Evolutionary conservation across 92 coral and sea anemone genomes (phyloP).

Genomic region (Paramuricea clavata): DNA sequence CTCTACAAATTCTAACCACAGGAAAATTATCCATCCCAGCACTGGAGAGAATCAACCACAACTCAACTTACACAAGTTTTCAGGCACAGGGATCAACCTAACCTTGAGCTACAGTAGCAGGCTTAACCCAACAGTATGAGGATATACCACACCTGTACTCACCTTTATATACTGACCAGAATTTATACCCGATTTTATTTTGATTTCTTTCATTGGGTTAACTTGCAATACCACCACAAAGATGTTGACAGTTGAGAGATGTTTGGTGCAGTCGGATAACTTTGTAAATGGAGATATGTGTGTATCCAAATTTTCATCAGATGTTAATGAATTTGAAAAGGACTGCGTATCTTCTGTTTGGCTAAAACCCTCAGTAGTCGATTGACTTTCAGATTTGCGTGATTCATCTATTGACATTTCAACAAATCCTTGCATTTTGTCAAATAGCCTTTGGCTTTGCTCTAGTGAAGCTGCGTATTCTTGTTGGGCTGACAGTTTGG

Average conservation of each 20-base stretch:
- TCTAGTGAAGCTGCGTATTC: conserved; percentile 72
- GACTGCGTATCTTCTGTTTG: background rate
- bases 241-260: conserved; percentile 67
- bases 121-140: no score
- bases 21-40: no score
- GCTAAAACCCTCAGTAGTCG: background rate
- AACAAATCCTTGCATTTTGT: conserved; percentile 29
- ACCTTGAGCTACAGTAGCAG: no score
- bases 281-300: conserved; percentile 10
- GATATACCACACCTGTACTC: conserved; percentile 13
- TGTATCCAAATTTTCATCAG: background rate
- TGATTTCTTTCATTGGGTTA: conserved; percentile 82
- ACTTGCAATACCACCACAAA: conserved; percentile 86
- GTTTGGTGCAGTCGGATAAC: conserved; percentile 67
- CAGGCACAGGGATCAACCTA: no score
- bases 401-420: conserved; percentile 5
- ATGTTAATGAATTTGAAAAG: background rate
- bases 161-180: conserved; percentile 71
- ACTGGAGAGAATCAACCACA: no score
- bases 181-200: conserved; percentile 77
- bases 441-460: conserved; percentile 72
- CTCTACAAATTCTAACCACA: no score
- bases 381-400: background rate
- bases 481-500: conserved; percentile 43
- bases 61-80: no score